Evolutionary conservation across 2,888 invertebrate genomes (phyloP).

Genomic region (Psococerastis gibbosa): DNA sequence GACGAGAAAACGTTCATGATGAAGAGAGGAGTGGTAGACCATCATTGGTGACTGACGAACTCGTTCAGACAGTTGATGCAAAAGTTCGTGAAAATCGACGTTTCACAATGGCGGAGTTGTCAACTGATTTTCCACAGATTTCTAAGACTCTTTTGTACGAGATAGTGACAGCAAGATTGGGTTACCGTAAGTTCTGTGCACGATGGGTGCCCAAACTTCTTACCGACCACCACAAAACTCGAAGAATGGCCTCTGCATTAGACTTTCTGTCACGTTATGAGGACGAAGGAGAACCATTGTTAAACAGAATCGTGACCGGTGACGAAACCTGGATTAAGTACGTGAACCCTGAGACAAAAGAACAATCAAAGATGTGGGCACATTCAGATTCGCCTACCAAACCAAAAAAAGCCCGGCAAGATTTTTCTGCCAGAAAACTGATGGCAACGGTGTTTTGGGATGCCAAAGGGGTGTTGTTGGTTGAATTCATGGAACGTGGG

Average conservation of each 20-base stretch:
- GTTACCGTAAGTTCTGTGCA: slow-evolving; percentile 13
- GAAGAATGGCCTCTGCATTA: slow-evolving; percentile 1
- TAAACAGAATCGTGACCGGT: slow-evolving; percentile 11
- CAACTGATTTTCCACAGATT: slow-evolving; percentile 13
- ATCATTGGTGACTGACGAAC: slow-evolving; percentile 15
- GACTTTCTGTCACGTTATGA: slow-evolving; percentile 7
- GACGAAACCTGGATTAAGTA: slow-evolving; percentile 12
- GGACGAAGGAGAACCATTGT: slow-evolving; percentile 3
- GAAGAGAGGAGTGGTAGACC: slow-evolving; percentile 12
- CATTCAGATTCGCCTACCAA: slow-evolving; percentile 1
- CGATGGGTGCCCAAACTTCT: slow-evolving; percentile 14
- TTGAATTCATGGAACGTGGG: too few species aligned
- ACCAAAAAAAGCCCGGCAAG: neutral
- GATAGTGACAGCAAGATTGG: slow-evolving; percentile 11
- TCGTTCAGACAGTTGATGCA: slow-evolving; percentile 15
- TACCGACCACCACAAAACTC: slow-evolving; percentile 13
- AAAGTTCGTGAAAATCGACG: slow-evolving; percentile 14
- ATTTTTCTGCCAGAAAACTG: slow-evolving; percentile 10
- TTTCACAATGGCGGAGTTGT: slow-evolving; percentile 14
- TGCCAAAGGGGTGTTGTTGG: slow-evolving; percentile 7
- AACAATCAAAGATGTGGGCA: neutral
- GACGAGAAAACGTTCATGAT: too few species aligned
- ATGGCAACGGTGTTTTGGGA: too few species aligned
- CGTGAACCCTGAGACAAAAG: slow-evolving; percentile 11
- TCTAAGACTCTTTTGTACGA: slow-evolving; percentile 13